Percentiles rank a stretch among this genome's conserved stretches.
phyloP scores from a whole-genome alignment of 2,888 invertebrate genomes.

The Galerucella nymphaeae region DNA sequence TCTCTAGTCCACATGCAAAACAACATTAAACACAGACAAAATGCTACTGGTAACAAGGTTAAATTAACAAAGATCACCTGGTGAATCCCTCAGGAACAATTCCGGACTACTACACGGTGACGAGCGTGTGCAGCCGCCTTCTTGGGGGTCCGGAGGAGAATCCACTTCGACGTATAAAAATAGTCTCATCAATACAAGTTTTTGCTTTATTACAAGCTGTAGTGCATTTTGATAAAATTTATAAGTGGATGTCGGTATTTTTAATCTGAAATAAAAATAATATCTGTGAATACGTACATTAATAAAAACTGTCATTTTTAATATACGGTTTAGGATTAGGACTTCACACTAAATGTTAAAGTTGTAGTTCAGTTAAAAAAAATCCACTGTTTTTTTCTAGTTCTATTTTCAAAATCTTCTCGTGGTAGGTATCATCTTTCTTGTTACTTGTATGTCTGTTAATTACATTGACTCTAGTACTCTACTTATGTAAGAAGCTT shows the following conservation, averaged over 20 bases:
- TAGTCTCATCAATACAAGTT: constrained; percentile 49
- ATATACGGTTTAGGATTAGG: too few relatives aligned
- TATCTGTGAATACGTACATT: too few relatives aligned
- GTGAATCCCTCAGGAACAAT: constrained; percentile 56
- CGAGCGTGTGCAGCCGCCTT: constrained; percentile 58
- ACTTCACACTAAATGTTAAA: too few relatives aligned
- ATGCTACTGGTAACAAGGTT: constrained; percentile 37
- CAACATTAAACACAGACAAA: constrained; percentile 33
- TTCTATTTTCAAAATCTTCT: too few relatives aligned
- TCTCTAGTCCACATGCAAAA: constrained; percentile 51
- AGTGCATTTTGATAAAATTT: not conserved
- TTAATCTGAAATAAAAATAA: not conserved
- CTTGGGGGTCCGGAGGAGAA: constrained; percentile 58
- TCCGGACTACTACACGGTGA: constrained; percentile 56
- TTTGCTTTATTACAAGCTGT: too few relatives aligned
- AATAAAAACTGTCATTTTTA: too few relatives aligned
- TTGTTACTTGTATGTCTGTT: too few relatives aligned
- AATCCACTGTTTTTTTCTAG: too few relatives aligned
- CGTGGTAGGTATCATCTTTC: too few relatives aligned
- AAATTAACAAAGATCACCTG: constrained; percentile 55
- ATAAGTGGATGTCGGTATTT: not conserved
- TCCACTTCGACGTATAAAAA: constrained; percentile 60
- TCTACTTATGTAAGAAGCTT: not conserved
- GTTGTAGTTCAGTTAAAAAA: too few relatives aligned
- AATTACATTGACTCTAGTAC: too few relatives aligned